Percentiles rank a stretch among this genome's conserved stretches.
These are phyloP conservation scores for Xestia sexstrigata DNA, from an alignment of 2,888 invertebrate species.

Conservation along the genomic window DNA sequence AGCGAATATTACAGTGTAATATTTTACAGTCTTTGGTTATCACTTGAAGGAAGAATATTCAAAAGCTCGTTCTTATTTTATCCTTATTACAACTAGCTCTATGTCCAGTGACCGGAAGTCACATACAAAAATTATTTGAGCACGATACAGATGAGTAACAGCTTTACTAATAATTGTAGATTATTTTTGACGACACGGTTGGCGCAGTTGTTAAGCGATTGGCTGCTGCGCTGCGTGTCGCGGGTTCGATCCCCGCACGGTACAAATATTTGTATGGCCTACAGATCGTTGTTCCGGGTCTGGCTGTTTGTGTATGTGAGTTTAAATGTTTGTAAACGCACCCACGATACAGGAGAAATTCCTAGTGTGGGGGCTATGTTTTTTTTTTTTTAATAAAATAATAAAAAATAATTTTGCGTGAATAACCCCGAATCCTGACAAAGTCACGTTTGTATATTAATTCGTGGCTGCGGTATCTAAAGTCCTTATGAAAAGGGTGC, in stretches of 20 bases:
- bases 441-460: conserved; percentile 59
- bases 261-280: no score
- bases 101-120: not conserved
- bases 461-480: conserved; percentile 60
- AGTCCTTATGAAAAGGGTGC: conserved; percentile 67
- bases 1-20: not conserved
- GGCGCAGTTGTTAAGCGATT: no score
- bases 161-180: conserved; percentile 13
- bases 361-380: no score
- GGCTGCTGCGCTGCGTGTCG: no score
- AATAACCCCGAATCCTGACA: conserved; percentile 25
- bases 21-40: not conserved
- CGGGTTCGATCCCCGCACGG: no score
- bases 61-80: not conserved
- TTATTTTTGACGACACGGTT: no score
- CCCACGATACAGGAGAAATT: no score
- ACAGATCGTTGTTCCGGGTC: no score
- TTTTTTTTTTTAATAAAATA: no score
- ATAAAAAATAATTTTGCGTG: no score
- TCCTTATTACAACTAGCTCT: not conserved
- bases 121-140: not conserved
- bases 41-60: not conserved
- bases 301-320: no score
- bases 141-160: not conserved
- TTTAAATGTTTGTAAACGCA: no score